A percentile compares a stretch with the other conserved stretches of the same genome.
phyloP scores from a whole-genome alignment of 2,797 vertebrate genomes.

The Podarcis siculus region DNA sequence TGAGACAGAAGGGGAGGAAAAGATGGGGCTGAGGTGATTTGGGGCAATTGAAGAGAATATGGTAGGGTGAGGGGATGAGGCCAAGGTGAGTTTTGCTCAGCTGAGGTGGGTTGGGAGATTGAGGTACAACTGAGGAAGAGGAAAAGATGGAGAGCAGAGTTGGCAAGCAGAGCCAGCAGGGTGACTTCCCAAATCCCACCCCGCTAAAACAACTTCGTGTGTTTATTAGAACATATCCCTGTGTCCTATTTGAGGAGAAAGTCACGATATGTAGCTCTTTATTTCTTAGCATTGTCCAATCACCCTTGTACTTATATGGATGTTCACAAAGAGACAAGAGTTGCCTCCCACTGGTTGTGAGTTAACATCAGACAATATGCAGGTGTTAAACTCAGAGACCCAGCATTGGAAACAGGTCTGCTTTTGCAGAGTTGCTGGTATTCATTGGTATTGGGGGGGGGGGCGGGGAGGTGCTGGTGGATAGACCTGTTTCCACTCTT shows the following conservation, averaged over 20 bases:
- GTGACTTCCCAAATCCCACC: neutral
- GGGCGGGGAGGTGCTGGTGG: constrained; percentile 26
- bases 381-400: constrained; percentile 46
- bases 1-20: no score
- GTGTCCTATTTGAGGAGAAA: constrained; percentile 35
- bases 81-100: no score
- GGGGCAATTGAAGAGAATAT: no score
- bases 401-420: constrained; percentile 42
- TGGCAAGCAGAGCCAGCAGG: no score
- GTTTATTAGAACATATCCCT: constrained; percentile 49
- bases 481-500: constrained; percentile 13
- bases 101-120: no score
- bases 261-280: constrained; percentile 47
- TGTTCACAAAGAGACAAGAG: constrained; percentile 44
- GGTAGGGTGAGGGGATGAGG: no score
- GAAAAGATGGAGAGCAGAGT: no score
- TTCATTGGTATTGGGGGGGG: constrained; percentile 36
- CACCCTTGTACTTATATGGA: constrained; percentile 38
- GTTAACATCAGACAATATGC: constrained; percentile 22
- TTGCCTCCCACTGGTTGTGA: constrained; percentile 51
- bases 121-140: no score
- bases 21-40: no score
- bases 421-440: constrained; percentile 50
- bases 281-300: constrained; percentile 29
- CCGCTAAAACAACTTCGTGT: constrained; percentile 48